phyloP scores from a whole-genome alignment of 2,113 vertebrate species.

The Urocynchramus pylzowi region DNA sequence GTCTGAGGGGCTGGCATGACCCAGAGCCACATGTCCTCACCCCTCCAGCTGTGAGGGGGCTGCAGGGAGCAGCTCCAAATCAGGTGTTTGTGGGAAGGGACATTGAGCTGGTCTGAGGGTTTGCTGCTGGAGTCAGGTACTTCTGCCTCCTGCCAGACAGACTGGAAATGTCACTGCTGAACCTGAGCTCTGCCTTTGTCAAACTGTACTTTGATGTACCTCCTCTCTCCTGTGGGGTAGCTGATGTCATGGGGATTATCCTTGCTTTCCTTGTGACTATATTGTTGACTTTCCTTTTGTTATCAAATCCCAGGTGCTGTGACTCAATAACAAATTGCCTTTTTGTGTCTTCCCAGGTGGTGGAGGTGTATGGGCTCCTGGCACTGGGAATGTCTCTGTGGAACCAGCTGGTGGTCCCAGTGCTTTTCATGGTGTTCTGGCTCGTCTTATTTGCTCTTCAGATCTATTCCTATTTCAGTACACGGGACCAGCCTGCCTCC shows the following conservation, averaged over 20 bases:
- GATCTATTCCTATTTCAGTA: constrained; percentile 98
- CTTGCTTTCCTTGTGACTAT: not conserved
- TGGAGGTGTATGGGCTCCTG: constrained; percentile 94
- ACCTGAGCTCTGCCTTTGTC: not conserved
- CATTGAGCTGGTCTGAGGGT: not conserved
- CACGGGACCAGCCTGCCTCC: constrained; percentile 92
- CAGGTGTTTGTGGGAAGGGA: not conserved
- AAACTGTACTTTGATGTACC: not conserved
- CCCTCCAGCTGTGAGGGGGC: not conserved
- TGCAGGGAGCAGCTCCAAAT: not conserved
- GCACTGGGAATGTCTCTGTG: constrained; percentile 97
- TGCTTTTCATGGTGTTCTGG: constrained; percentile 99
- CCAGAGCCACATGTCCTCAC: fast-evolving
- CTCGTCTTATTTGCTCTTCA: constrained; percentile 96
- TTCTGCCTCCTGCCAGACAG: not conserved
- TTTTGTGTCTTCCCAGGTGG: constrained; percentile 79
- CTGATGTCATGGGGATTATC: not conserved
- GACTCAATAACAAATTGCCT: not conserved
- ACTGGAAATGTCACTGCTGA: not conserved
- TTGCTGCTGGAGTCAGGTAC: not conserved
- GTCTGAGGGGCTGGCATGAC: not conserved
- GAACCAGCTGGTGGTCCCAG: constrained; percentile 97
- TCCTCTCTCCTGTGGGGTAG: not conserved
- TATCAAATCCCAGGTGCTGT: not conserved
- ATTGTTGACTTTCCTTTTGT: not conserved